Conservation (phyloP, 1,140 invertebrate genomes). For the Leptinotarsa defecta region DNA sequence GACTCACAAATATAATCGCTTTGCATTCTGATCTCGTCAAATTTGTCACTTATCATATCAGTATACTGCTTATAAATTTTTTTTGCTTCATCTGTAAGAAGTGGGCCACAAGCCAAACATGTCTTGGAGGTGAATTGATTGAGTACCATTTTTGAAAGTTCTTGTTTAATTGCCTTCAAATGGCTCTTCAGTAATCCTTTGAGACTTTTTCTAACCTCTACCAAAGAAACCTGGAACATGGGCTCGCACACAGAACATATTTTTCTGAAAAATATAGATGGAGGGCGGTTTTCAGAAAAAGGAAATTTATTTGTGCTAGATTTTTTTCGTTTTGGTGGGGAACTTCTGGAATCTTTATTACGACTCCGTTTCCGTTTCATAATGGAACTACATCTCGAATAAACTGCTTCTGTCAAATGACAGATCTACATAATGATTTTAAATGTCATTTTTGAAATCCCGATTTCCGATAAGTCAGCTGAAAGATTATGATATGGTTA, state of each 20-base stretch:
- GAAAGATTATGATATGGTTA: no score
- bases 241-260: slow-evolving; percentile 20
- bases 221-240: slow-evolving; percentile 7
- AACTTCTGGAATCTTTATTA: background rate
- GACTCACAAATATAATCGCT: background rate
- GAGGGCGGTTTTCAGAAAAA: background rate
- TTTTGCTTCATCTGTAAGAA: background rate
- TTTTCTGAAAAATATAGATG: background rate
- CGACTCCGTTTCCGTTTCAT: slow-evolving; percentile 9
- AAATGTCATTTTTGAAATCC: no score
- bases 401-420: no score
- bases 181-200: slow-evolving; percentile 4
- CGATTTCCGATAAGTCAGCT: no score
- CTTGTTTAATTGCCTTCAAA: slow-evolving; percentile 6
- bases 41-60: slow-evolving; percentile 10
- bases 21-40: background rate
- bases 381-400: no score
- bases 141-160: slow-evolving; percentile 1
- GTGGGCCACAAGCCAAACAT: slow-evolving; percentile 3
- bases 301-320: background rate
- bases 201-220: background rate
- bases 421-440: no score
- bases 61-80: slow-evolving; percentile 10
- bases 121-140: background rate
- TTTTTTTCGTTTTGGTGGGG: background rate